Evolutionary conservation across 2,888 invertebrate species (phyloP).

Genomic region (Uloborus plumipes): DNA sequence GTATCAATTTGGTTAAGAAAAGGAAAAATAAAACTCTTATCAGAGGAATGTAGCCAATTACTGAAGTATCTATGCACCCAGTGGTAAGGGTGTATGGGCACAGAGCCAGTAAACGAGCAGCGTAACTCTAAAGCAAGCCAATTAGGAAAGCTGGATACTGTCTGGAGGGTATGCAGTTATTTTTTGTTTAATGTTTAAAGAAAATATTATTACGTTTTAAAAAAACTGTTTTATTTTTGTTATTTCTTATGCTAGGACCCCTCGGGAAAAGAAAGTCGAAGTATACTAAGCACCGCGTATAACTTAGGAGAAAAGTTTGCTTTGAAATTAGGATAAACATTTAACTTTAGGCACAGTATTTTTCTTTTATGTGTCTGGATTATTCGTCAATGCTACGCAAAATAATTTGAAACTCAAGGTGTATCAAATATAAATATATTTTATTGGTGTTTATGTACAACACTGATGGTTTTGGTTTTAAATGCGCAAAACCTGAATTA

Average conservation of each 20-base stretch:
- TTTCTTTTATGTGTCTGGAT: too few relatives aligned
- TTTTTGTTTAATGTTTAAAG: slow-evolving; percentile 12
- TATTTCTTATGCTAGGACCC: slow-evolving; percentile 1
- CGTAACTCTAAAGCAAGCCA: slow-evolving; percentile 37
- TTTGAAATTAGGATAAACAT: too few relatives aligned
- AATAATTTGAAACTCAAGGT: too few relatives aligned
- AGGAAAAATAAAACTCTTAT: slow-evolving; percentile 2
- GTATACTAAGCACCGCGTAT: not conserved
- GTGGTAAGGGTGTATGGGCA: slow-evolving; percentile 37
- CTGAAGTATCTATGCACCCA: slow-evolving; percentile 16
- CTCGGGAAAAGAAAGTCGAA: slow-evolving; percentile 9
- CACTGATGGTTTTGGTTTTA: too few relatives aligned
- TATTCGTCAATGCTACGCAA: too few relatives aligned
- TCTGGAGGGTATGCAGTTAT: slow-evolving; percentile 29
- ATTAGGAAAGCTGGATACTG: slow-evolving; percentile 29
- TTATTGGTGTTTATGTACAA: too few relatives aligned
- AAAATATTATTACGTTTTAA: slow-evolving; percentile 19
- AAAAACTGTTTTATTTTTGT: slow-evolving; percentile 1
- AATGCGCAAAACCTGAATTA: too few relatives aligned
- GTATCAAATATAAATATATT: too few relatives aligned
- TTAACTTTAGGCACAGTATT: too few relatives aligned
- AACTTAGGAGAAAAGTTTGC: too few relatives aligned
- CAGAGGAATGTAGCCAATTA: slow-evolving; percentile 41
- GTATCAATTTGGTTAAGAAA: not conserved
- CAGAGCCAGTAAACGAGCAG: slow-evolving; percentile 45